phyloP scores from a whole-genome alignment of 2,797 vertebrate genomes.

The Danio tinwini region DNA sequence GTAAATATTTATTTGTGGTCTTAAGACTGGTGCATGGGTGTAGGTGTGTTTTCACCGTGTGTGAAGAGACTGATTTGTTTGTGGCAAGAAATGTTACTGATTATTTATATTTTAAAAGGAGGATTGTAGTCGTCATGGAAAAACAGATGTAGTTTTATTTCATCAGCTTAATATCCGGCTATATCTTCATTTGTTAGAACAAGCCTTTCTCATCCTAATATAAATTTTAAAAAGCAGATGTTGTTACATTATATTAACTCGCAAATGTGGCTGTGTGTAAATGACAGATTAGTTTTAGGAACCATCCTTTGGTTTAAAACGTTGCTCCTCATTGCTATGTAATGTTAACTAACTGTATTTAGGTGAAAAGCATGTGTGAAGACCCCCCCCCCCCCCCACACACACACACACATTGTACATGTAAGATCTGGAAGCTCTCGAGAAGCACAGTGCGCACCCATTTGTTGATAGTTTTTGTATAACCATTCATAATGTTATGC shows the following conservation, averaged over 20 bases:
- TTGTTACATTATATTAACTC: constrained; percentile 2
- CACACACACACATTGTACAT: too few relatives aligned
- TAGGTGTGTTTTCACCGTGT: constrained; percentile 36
- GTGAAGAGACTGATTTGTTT: constrained; percentile 9
- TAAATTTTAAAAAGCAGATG: not conserved
- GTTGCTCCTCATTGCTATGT: constrained; percentile 75
- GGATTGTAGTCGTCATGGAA: not conserved
- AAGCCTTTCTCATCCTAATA: not conserved
- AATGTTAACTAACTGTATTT: constrained; percentile 75
- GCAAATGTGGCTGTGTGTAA: constrained; percentile 9
- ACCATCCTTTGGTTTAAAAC: constrained; percentile 63
- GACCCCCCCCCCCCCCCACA: constrained; percentile 58
- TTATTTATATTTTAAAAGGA: constrained; percentile 49
- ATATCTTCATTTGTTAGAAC: not conserved
- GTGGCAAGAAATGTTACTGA: constrained; percentile 39
- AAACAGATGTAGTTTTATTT: not conserved
- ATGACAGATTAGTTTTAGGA: constrained; percentile 52
- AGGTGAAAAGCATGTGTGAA: constrained; percentile 70
- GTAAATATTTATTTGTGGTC: constrained; percentile 52
- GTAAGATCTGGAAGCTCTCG: constrained; percentile 58
- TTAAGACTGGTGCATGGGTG: constrained; percentile 44
- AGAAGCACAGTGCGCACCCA: constrained; percentile 71
- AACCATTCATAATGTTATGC: constrained; percentile 73
- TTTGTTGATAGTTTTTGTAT: constrained; percentile 77
- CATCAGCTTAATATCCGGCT: not conserved